These are phyloP conservation scores for Ephydatia muelleri DNA, from an alignment of 37 sponge, comb jelly and placozoan species.

Conservation along the genomic window DNA sequence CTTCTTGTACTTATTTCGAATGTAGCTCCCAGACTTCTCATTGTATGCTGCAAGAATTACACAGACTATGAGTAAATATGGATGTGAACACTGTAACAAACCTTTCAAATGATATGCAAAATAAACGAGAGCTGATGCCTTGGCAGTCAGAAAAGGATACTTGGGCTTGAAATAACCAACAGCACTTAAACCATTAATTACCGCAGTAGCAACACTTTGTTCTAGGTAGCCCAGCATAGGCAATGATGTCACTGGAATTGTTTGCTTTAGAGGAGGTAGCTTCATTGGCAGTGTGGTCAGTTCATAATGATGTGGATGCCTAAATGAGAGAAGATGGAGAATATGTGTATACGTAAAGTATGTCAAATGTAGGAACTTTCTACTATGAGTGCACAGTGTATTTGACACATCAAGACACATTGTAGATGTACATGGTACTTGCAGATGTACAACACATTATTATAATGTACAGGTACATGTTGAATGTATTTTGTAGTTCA, in stretches of 20 bases:
- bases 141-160: slow-evolving; percentile 81
- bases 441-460: background rate
- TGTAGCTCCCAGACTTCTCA: slow-evolving; percentile 64
- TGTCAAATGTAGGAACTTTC: too few species aligned
- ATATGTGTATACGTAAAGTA: too few species aligned
- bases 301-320: slow-evolving; percentile 70
- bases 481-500: too few species aligned
- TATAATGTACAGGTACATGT: background rate
- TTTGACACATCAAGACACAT: too few species aligned
- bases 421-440: background rate
- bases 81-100: slow-evolving; percentile 19
- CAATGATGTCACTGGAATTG: slow-evolving; percentile 60
- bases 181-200: slow-evolving; percentile 83
- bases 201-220: slow-evolving; percentile 83
- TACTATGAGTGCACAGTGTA: too few species aligned
- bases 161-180: slow-evolving; percentile 88
- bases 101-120: slow-evolving; percentile 93
- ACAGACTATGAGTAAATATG: background rate
- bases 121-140: slow-evolving; percentile 80
- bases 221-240: slow-evolving; percentile 98
- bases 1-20: slow-evolving; percentile 87
- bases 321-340: background rate
- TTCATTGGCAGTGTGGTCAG: slow-evolving; percentile 71
- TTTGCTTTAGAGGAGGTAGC: slow-evolving; percentile 85
- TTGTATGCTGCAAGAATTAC: slow-evolving; percentile 77